Base-by-base conservation (phyloP, 2,113 vertebrate genomes). In the Phyllostomus hastatus region DNA sequence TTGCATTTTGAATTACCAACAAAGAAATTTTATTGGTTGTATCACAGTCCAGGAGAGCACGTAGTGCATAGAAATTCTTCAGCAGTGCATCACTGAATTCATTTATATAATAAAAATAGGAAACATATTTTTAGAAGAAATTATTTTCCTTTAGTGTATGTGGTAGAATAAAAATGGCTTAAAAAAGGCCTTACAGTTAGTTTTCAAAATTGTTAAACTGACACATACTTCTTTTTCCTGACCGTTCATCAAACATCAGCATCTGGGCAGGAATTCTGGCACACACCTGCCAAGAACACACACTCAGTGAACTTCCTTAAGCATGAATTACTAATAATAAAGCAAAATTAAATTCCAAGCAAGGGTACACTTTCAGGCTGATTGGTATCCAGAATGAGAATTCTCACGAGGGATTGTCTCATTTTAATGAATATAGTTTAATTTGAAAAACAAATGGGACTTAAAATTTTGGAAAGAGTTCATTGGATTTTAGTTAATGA, bases 341-440 rank as follows among this genome's bases (percentile, higher is more conserved):
- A 88, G 61, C 75, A 92, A 91, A 75, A 89, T 76, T 52, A 76
- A 94, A 82, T 73, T n/a, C 41, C 12, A 70, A 85, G 46, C 20
- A 38, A 26, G 11, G 5, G 3, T 43, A 48, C 2, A 19, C 24
- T 26, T 75, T 87, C 35, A 80, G 28, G 54, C 59, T 88, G 31
- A 76, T 54, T 26, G 35, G 84, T 88, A 35, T 46, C 28, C 31
- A 54, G 17, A 46, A 78, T 80, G 41, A 46, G 64, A 75, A 73
- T 81, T 92, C 46, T 90, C 59, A 82, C 66, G 8, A 70, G n/a
- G 57, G 92, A 9, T 48, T 90, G 26, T 35, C 75, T 93, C 31
- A 43, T 90, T 88, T 95, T 95, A 87, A 95, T 83, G 72, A 84
- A 79, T 83, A 76, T 52, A 95, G 5, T 81, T 95, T 92, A 92